Base-by-base conservation (phyloP, 2,113 vertebrate genomes). In the Sylvia atricapilla region DNA sequence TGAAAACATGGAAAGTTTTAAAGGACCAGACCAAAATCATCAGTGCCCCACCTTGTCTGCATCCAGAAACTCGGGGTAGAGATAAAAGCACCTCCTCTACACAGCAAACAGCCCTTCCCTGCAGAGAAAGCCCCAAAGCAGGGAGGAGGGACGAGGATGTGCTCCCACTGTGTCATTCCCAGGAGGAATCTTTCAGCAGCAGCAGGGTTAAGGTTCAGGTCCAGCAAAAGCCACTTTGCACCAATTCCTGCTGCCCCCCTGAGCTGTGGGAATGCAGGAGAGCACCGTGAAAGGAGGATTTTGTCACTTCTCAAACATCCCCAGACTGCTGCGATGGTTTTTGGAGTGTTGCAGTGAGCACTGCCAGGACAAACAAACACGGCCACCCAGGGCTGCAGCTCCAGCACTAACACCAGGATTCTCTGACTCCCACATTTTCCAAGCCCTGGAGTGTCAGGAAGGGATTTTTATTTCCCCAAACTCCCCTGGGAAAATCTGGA, bases 281-380 rank as follows among this genome's bases (percentile, higher is more conserved):
- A 37, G 37, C 1, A 75, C 87, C 9, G 1, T 47, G 72, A 86
- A 91, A 58, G 52, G 64, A 84, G 49, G 22, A 37, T 25, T 83
- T 39, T 73, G 18, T 58, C 39, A 69, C 81, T 82, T 39, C 78
- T 66, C 91, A 22, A 64, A 31, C 44, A 68, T 25, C 52, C 52
- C 74, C 50, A 62, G 30, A 49, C 0, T 13, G 53, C 84, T 91
- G 67, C 27, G 33, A 46, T 0, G 2, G 30, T 46, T 91, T 53
- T 52, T 10, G 15, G 1, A 84, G 4, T n/a, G 49, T 87, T 76
- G 84, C 3, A 55, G 28, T 2, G 46, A 84, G 66, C n/a, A 0
- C 31, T 79, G 93, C 95, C 94, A 94, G 87, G 50, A 76, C 73
- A 95, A 93, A 90, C 75, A 95, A 52, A 91, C 89, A 73, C 0